Percentiles rank a stretch among this genome's conserved stretches.
Conservation (phyloP, 2,797 vertebrate genomes). For the Simalia tracyae region DNA sequence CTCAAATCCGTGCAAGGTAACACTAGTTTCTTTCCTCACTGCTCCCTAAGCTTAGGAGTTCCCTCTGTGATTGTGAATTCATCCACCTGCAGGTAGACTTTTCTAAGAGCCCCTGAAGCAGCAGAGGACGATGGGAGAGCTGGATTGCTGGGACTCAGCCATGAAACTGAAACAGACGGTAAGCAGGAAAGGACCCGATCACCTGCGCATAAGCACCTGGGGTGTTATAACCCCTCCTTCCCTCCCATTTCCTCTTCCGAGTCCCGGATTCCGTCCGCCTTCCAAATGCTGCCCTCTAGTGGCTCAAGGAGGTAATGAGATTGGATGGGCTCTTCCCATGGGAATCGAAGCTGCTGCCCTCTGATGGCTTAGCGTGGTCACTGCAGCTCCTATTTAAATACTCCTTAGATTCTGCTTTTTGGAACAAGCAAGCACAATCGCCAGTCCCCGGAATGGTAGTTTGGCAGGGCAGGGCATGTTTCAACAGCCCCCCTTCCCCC, state of each 20-base stretch:
- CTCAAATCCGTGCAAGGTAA: background rate
- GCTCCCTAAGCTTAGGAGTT: background rate
- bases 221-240: background rate
- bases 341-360: background rate
- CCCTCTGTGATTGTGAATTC: background rate
- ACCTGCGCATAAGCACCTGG: background rate
- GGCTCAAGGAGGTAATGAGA: background rate
- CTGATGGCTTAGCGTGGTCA: background rate
- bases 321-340: background rate
- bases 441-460: background rate
- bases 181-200: background rate
- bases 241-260: background rate
- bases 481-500: background rate
- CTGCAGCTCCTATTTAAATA: background rate
- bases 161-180: background rate
- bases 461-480: background rate
- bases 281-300: background rate
- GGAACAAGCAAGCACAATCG: rapidly evolving
- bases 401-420: background rate
- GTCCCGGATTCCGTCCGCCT: background rate
- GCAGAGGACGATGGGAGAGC: background rate
- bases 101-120: background rate
- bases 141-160: background rate
- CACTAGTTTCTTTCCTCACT: background rate
- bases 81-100: background rate